Evolutionary conservation across 2,888 invertebrate genomes (phyloP), one percentile per base, ranked within the genome.

Genomic region (Mamestra brassicae): DNA sequence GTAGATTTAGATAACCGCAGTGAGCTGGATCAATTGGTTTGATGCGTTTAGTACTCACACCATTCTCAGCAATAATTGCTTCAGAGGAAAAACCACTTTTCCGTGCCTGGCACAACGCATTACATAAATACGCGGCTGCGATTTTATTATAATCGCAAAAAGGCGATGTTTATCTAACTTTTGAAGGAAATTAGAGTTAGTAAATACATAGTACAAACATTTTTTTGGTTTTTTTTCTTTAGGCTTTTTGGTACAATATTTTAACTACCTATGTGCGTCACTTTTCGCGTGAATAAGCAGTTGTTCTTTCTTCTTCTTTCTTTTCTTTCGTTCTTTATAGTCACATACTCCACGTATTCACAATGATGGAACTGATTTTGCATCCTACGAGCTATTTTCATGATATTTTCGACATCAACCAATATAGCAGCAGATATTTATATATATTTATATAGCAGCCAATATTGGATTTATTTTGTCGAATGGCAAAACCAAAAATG

Each of bases 1-100:
- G 58, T 61, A 58, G 50, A 71, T 72, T 54, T 81, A 74, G 61
- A 69, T 76, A 52, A 76, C 81, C 13, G 52, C 45, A 69, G 47
- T 60, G n/a, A 72, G 57, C n/a, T 10, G 47, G 55, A 81, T 76
- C 52, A 64, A 76, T 47, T 85, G 78, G 63, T 50, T 50, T 57
- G 38, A 69, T 66, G 62, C 13, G n/a, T 62, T 61, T n/a, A 61
- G 42, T 66, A 47, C 58, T 58, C 62, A 67, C 75, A 74, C 66
- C 60, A 57, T 66, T 85, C 66, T 38, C 26, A 74, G 17, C 58
- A 63, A 71, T 72, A 82, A 76, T 81, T 85, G 42, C 57, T 74
- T 81, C 47, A 65, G 57, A 66, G 47, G 47, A 82, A 76, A 75
- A 81, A 62, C 55, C 4, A 54, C 55, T 60, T 71, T 71, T 82